These are phyloP conservation scores for Dinomys branickii DNA, from an alignment of 2,113 vertebrate species.

Conservation along the genomic window DNA sequence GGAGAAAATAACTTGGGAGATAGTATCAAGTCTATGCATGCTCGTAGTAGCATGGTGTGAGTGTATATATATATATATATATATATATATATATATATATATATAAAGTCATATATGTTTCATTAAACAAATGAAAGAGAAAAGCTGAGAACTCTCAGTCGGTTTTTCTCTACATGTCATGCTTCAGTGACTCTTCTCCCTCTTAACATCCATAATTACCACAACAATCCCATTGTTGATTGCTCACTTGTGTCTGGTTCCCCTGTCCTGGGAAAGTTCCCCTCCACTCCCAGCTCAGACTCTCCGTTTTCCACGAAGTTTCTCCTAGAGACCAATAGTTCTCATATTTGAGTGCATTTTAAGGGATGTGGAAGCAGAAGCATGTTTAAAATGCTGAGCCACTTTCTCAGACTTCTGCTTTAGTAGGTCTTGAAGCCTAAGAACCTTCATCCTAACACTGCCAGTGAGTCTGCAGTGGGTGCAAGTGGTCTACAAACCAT, in stretches of 20 bases:
- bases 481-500: background rate
- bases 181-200: background rate
- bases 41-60: background rate
- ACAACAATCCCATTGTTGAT: background rate
- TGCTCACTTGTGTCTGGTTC: background rate
- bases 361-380: background rate
- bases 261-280: background rate
- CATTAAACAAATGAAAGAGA: background rate
- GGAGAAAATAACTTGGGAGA: background rate
- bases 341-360: background rate
- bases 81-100: background rate
- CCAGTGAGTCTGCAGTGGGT: background rate
- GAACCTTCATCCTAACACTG: background rate
- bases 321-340: background rate
- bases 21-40: background rate
- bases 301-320: background rate
- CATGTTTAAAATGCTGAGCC: background rate
- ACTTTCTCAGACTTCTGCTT: background rate
- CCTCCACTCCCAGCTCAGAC: background rate
- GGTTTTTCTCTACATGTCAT: background rate
- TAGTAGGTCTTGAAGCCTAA: background rate
- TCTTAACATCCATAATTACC: background rate
- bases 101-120: background rate
- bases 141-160: background rate
- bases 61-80: background rate